These are phyloP conservation scores for Mormyrops boulengeri DNA, from an alignment of 2,797 vertebrate species.

Conservation along the genomic window DNA sequence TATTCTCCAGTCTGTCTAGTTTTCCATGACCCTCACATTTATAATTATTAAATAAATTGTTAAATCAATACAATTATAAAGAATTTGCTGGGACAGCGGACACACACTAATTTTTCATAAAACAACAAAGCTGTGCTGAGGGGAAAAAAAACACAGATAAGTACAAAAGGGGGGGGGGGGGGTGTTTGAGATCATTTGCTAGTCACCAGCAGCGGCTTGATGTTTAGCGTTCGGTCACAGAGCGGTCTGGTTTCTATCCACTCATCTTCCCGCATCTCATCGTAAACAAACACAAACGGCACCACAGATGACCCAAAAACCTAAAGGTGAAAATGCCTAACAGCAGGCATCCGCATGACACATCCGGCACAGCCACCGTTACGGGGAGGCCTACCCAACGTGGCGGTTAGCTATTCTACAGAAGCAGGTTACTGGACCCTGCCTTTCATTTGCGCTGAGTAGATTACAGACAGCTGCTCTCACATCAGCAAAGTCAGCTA, in stretches of 20 bases:
- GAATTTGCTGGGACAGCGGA: neutral
- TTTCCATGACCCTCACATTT: neutral
- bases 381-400: neutral
- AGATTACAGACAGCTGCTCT: neutral
- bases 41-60: neutral
- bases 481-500: too few species aligned
- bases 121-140: neutral
- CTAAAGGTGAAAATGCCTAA: neutral
- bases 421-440: neutral
- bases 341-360: neutral
- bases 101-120: neutral
- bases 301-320: neutral
- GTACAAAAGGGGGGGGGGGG: neutral
- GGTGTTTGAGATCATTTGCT: neutral
- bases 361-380: neutral
- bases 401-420: neutral
- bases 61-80: neutral
- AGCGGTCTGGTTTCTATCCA: neutral
- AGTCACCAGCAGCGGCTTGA: neutral
- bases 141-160: neutral
- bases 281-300: neutral
- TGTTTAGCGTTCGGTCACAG: neutral
- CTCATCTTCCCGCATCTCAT: neutral
- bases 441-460: neutral
- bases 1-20: neutral